Evolutionary conservation across 2,797 vertebrate genomes (phyloP).

Genomic region (Percopsis omiscomaycus): DNA sequence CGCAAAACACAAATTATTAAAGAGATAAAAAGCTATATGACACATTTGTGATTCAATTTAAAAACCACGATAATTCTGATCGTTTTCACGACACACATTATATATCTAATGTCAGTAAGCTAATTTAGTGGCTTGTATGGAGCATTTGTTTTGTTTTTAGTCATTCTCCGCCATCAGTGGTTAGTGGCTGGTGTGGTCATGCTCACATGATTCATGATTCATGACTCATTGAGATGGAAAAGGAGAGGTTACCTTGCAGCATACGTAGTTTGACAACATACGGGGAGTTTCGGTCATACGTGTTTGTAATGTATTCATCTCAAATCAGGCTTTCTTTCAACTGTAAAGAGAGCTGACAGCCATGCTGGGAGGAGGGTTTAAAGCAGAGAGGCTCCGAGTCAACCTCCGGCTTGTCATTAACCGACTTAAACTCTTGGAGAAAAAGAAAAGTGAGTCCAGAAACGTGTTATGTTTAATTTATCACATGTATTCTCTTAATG

Average conservation of each 20-base stretch:
- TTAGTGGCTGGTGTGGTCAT: conserved; percentile 21
- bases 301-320: conserved; percentile 2
- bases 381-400: conserved; percentile 91
- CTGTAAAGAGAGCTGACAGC: conserved; percentile 45
- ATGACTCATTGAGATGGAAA: conserved; percentile 51
- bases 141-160: conserved; percentile 13
- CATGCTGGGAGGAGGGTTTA: conserved; percentile 94
- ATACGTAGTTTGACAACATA: neutral
- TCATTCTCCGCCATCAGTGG: conserved; percentile 21
- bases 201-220: conserved; percentile 67
- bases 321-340: neutral
- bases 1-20: no score
- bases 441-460: conserved; percentile 93
- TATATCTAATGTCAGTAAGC: neutral
- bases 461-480: neutral
- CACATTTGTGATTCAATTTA: no score
- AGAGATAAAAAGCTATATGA: no score
- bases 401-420: conserved; percentile 97
- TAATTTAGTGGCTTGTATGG: neutral
- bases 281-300: conserved; percentile 11
- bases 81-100: neutral
- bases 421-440: conserved; percentile 94
- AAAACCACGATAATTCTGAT: conserved; percentile 2
- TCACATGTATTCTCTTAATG: no score
- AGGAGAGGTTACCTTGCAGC: neutral